Evolutionary conservation across 2,888 invertebrate genomes (phyloP).

Genomic region (Cryptocephalus primarius): DNA sequence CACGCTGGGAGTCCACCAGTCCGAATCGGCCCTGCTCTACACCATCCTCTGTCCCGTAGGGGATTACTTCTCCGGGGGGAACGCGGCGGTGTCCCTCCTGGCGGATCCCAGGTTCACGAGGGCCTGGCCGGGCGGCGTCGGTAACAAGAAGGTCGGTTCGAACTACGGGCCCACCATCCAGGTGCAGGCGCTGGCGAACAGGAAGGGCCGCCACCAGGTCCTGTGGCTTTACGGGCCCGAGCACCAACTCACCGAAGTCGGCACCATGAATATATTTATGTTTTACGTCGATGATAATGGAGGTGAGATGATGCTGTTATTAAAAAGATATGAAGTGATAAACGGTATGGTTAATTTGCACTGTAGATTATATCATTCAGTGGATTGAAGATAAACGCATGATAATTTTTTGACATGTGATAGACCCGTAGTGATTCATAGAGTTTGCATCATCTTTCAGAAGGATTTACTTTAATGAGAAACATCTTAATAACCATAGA

Average conservation of each 20-base stretch:
- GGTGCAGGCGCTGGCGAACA: constrained; percentile 65
- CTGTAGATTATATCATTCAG: too few species aligned
- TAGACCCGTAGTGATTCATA: too few species aligned
- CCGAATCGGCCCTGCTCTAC: constrained; percentile 82
- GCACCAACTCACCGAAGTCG: constrained; percentile 91
- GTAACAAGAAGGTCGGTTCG: constrained; percentile 91
- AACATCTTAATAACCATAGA: too few species aligned
- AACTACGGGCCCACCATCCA: constrained; percentile 83
- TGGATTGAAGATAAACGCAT: too few species aligned
- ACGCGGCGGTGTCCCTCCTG: constrained; percentile 61
- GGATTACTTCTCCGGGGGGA: constrained; percentile 63
- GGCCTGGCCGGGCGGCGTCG: constrained; percentile 90
- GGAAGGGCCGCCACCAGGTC: constrained; percentile 82
- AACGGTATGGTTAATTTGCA: not conserved
- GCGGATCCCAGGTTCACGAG: constrained; percentile 85
- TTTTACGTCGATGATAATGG: constrained; percentile 79
- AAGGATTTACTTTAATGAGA: not conserved
- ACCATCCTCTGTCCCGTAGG: constrained; percentile 90
- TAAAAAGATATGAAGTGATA: constrained; percentile 2
- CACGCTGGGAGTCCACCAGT: constrained; percentile 79
- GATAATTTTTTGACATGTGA: too few species aligned
- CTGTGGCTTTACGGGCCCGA: constrained; percentile 93
- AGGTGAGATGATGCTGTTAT: constrained; percentile 47
- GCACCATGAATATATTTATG: constrained; percentile 96
- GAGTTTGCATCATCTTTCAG: too few species aligned